Percentiles rank a stretch among this genome's conserved stretches.
phyloP scores from a whole-genome alignment of 2,888 invertebrate species.

The Lypha dubia region DNA sequence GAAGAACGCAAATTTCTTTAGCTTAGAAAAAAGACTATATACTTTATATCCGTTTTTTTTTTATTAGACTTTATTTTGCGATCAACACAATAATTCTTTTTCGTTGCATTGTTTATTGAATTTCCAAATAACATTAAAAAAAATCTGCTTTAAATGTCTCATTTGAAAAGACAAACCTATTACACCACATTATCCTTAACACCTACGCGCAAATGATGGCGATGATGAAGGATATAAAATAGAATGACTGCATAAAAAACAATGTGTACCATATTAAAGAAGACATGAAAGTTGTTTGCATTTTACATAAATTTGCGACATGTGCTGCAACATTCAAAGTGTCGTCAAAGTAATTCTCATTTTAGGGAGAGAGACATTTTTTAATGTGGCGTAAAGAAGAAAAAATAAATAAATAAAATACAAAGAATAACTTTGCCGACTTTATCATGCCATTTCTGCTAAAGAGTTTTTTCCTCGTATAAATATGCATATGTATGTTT shows the following conservation, averaged over 20 bases:
- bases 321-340: constrained; percentile 68
- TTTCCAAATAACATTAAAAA: not conserved
- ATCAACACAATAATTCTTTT: constrained; percentile 2
- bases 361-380: not conserved
- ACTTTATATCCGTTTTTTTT: not conserved
- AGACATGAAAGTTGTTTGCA: constrained; percentile 65
- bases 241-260: constrained; percentile 30
- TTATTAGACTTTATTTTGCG: not conserved
- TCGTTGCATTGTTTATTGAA: not conserved
- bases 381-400: not conserved
- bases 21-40: no score
- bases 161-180: not conserved
- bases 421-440: constrained; percentile 23
- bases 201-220: constrained; percentile 7
- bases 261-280: constrained; percentile 22
- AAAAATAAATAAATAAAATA: constrained; percentile 5
- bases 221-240: constrained; percentile 23
- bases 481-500: not conserved
- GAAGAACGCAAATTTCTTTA: no score
- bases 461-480: not conserved
- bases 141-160: not conserved
- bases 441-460: not conserved
- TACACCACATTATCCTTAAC: constrained; percentile 21
- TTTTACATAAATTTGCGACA: constrained; percentile 71
- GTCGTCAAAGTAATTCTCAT: constrained; percentile 62